phyloP scores from a whole-genome alignment of 2,113 vertebrate genomes.

The Nycticebus coucang region DNA sequence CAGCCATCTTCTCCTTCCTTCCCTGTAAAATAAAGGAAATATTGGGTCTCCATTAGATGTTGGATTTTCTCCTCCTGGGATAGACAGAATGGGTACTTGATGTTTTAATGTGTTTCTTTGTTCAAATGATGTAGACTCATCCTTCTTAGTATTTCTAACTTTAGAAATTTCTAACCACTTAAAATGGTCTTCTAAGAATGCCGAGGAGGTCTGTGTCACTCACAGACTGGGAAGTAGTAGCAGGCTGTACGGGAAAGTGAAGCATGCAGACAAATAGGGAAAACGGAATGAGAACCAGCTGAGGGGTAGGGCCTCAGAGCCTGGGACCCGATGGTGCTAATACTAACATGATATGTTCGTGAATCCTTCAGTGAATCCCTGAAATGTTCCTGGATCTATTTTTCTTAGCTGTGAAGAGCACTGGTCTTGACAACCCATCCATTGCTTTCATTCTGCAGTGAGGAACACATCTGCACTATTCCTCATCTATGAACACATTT shows the following conservation, averaged over 20 bases:
- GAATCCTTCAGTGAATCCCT: neutral
- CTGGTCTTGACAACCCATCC: neutral
- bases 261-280: neutral
- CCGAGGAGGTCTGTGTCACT: neutral
- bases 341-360: neutral
- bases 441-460: neutral
- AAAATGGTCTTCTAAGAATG: neutral
- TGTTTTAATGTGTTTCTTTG: neutral
- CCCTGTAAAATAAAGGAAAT: neutral
- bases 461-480: neutral
- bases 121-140: neutral
- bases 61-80: neutral
- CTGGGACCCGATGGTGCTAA: neutral
- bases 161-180: neutral
- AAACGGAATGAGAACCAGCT: neutral
- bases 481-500: neutral
- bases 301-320: rapidly evolving
- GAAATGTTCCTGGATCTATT: neutral
- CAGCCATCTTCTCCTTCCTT: neutral
- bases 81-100: neutral
- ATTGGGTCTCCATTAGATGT: neutral
- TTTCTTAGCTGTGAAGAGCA: neutral
- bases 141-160: neutral
- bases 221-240: neutral
- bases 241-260: neutral